phyloP scores from a whole-genome alignment of 2,113 vertebrate species.

The Helogale parvula region DNA sequence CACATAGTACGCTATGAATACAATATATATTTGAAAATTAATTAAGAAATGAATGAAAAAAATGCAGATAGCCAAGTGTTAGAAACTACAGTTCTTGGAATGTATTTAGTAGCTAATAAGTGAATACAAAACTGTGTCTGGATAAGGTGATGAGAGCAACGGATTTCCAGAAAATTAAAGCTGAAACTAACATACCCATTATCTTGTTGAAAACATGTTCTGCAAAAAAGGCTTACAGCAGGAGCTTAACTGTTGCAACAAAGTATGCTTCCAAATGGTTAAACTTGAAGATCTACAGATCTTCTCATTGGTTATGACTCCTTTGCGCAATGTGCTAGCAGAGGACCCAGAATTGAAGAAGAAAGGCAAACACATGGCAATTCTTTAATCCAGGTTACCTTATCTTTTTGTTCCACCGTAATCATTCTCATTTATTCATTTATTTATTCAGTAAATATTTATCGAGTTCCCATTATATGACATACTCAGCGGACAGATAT shows the following conservation, averaged over 20 bases:
- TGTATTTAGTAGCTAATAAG: neutral
- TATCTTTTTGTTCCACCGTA: neutral
- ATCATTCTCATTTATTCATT: neutral
- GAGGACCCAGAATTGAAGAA: neutral
- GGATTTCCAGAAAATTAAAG: constrained; percentile 11
- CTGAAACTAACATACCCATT: neutral
- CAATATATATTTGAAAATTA: neutral
- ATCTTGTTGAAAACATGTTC: neutral
- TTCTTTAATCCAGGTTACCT: neutral
- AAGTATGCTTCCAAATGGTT: neutral
- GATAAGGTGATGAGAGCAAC: neutral
- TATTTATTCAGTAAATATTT: neutral
- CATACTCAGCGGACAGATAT: neutral
- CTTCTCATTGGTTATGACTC: neutral
- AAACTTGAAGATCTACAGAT: neutral
- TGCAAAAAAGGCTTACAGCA: neutral
- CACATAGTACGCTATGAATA: neutral
- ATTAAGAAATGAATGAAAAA: neutral
- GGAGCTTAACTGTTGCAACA: neutral
- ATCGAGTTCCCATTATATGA: neutral
- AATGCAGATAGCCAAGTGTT: neutral
- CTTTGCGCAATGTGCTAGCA: neutral
- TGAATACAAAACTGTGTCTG: neutral
- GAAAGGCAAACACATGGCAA: neutral
- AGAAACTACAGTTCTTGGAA: neutral